Percentiles rank a stretch among this genome's conserved stretches.
Conservation (phyloP, 1,140 invertebrate genomes). For the Brachionus koreanus region DNA sequence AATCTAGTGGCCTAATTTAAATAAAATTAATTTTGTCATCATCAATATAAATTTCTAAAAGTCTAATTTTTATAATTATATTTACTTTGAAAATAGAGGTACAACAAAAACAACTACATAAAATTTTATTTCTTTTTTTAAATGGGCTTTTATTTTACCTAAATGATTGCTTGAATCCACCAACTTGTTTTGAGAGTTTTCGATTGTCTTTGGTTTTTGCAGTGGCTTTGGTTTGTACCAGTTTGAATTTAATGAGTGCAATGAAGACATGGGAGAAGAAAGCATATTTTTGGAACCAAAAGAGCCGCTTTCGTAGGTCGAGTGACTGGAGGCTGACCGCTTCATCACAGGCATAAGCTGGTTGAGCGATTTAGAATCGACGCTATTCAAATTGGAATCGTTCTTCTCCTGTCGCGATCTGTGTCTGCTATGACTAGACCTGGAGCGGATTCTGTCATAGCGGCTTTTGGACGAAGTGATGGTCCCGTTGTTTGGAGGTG, state of each 20-base stretch:
- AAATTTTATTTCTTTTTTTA: not conserved
- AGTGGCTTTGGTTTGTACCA: constrained; percentile 33
- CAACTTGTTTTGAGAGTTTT: not conserved
- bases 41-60: not conserved
- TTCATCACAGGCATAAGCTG: not conserved
- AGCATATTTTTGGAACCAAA: not conserved
- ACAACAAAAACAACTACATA: not conserved
- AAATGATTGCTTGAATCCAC: not conserved
- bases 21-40: not conserved
- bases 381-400: not conserved
- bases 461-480: not conserved
- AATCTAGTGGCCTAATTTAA: constrained; percentile 1
- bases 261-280: not conserved
- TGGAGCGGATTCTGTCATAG: constrained; percentile 6
- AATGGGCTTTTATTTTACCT: not conserved
- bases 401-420: not conserved
- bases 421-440: not conserved
- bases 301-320: not conserved
- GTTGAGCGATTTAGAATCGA: not conserved
- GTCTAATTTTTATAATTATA: not conserved
- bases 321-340: not conserved
- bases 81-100: not conserved
- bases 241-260: constrained; percentile 14
- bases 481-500: not conserved
- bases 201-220: not conserved